These are phyloP conservation scores for Pangasius macronema DNA, from an alignment of 2,797 vertebrate genomes.

Conservation along the genomic window DNA sequence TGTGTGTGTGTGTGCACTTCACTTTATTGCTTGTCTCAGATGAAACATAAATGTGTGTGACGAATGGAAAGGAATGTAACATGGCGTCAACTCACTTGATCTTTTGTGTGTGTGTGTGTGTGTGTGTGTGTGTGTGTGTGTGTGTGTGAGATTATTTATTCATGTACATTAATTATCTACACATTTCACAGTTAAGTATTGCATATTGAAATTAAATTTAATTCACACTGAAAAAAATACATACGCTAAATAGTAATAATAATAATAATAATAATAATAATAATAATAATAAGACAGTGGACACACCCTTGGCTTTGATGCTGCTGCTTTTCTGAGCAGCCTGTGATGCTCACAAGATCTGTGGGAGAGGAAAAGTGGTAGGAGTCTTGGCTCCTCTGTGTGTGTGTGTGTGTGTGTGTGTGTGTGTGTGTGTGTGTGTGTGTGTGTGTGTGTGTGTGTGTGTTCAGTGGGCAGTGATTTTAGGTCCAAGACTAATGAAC, in stretches of 20 bases:
- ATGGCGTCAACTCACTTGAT: too few species aligned
- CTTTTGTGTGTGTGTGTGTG: neutral
- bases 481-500: conserved; percentile 59
- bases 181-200: neutral
- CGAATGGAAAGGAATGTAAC: too few species aligned
- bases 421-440: conserved; percentile 39
- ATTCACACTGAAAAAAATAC: neutral
- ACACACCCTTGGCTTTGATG: conserved; percentile 63
- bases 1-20: too few species aligned
- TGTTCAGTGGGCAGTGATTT: neutral
- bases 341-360: conserved; percentile 54
- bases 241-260: neutral
- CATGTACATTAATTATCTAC: neutral
- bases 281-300: neutral
- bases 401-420: too few species aligned
- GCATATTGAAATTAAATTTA: neutral
- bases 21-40: too few species aligned
- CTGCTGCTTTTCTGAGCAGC: conserved; percentile 56
- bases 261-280: neutral
- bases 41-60: too few species aligned
- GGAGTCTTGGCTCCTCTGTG: conserved; percentile 27
- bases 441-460: conserved; percentile 16
- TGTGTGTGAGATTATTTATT: neutral
- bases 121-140: neutral
- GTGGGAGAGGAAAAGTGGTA: conserved; percentile 27